Base-by-base conservation (phyloP, 2,888 invertebrate genomes). In the Eristalinus aeneus region DNA sequence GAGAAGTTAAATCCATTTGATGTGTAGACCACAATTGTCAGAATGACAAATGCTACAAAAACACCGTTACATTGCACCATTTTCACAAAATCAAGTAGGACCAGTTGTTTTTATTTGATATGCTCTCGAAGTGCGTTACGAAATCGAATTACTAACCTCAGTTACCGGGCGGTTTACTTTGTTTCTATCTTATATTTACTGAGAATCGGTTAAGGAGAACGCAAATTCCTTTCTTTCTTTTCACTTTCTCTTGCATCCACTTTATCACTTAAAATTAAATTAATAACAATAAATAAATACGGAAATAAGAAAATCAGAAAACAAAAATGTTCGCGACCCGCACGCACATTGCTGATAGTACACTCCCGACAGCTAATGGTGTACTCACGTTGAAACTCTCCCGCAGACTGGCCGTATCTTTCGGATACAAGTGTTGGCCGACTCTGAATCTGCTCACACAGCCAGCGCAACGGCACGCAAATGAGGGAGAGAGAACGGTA, bases 1-100 rank as follows among this genome's bases (percentile, higher is more conserved):
- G 91, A 89, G 63, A 90, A 90, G 65, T 92, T 92, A 85, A 92
- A 92, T 87, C 82, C 87, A 84, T 78, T 84, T 64, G 78, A 63
- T 39, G 63, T 63, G 39, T 31, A 78, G 16, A 78, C 61, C 69
- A 77, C 81, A 67, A 86, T 27, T 34, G 86, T 56, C 69, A 86
- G 46, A 39, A 82, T 32, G 20, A 82, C 10, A 9, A 77, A 16
- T 60, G 32, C 32, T 64, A 77, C 82, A 84, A 31, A 61, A n/a
- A 74, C 27, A 78, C 81, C 63, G 64, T 60, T 71, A 27, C 16
- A 34, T 73, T 86, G 77, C 63, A 86, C 81, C 85, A 86, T 86
- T 69, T 77, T 73, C 27, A 16, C 5, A 60, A 12, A 22, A 4
- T 11, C 56, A 32, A 32, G 16, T 9, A 16, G 31, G 16, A 58